Conservation (phyloP, 1,140 invertebrate genomes). For the Drosophila parabipectinata region DNA sequence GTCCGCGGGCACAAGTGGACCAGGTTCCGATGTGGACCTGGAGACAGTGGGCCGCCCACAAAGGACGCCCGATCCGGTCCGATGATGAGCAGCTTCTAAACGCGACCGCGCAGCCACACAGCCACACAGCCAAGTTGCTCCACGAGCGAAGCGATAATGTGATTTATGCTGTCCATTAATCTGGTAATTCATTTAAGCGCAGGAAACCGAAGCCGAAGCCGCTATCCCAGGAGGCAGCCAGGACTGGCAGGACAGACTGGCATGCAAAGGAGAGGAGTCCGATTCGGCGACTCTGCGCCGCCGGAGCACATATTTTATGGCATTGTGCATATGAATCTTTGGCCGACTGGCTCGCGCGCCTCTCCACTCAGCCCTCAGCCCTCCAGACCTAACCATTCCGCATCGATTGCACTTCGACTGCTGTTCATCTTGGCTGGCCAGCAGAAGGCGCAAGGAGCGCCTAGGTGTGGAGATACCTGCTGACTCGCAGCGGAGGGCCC, state of each 20-base stretch:
- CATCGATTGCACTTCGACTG: constrained; percentile 84
- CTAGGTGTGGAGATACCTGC: constrained; percentile 14
- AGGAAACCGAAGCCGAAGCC: constrained; percentile 73
- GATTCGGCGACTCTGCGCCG: neutral
- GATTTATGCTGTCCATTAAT: constrained; percentile 84
- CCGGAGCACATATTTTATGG: constrained; percentile 71
- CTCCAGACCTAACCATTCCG: constrained; percentile 27
- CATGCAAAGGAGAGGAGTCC: constrained; percentile 14
- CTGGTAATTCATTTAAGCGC: constrained; percentile 84
- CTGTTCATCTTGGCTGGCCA: constrained; percentile 72
- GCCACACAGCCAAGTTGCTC: constrained; percentile 26
- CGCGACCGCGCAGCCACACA: constrained; percentile 52
- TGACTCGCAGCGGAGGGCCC: constrained; percentile 43
- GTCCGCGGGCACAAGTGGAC: constrained; percentile 50
- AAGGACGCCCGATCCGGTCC: constrained; percentile 55
- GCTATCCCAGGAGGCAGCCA: constrained; percentile 24
- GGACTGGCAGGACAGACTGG: neutral
- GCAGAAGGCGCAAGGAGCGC: neutral
- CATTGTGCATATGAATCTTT: constrained; percentile 81
- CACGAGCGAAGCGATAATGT: constrained; percentile 84
- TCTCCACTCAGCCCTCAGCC: neutral
- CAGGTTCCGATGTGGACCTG: neutral
- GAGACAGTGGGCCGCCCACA: constrained; percentile 66
- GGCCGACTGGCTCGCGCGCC: constrained; percentile 29
- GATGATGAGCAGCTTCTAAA: constrained; percentile 72